Conservation (phyloP, 2,888 invertebrate species). For the Hemithea aestivaria region DNA sequence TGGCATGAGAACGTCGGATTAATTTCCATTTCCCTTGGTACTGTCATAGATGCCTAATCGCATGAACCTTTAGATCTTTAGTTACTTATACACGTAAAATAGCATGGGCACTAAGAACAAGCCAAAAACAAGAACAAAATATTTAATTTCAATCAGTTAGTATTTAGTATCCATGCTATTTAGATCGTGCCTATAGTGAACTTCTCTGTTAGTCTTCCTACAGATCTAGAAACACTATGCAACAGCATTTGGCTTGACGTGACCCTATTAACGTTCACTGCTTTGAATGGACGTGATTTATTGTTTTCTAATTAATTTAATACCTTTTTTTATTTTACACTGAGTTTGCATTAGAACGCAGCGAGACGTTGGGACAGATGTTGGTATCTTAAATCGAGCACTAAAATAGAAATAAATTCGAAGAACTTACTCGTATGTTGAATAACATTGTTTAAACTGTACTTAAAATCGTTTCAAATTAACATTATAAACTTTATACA, state of each 20-base stretch:
- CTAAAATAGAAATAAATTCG: background rate
- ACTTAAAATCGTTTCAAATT: too few species aligned
- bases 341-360: conserved; percentile 65
- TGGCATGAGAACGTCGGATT: conserved; percentile 14
- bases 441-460: too few species aligned
- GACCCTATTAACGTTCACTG: conserved; percentile 51
- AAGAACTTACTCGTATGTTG: too few species aligned
- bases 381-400: conserved; percentile 3
- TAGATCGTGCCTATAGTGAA: conserved; percentile 1
- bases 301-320: conserved; percentile 46
- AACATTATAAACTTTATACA: too few species aligned
- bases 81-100: background rate
- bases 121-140: too few species aligned
- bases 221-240: conserved; percentile 23
- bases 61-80: conserved; percentile 33
- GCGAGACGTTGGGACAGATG: conserved; percentile 60
- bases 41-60: conserved; percentile 33
- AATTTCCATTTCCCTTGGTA: conserved; percentile 19
- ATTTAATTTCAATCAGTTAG: too few species aligned
- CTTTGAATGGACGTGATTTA: conserved; percentile 63
- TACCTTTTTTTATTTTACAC: conserved; percentile 45
- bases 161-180: background rate
- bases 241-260: conserved; percentile 34
- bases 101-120: too few species aligned
- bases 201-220: conserved; percentile 25